A percentile compares a stretch with the other conserved stretches of the same genome.
phyloP scores from a whole-genome alignment of 2,113 vertebrate genomes.

The Alethe castanea region DNA sequence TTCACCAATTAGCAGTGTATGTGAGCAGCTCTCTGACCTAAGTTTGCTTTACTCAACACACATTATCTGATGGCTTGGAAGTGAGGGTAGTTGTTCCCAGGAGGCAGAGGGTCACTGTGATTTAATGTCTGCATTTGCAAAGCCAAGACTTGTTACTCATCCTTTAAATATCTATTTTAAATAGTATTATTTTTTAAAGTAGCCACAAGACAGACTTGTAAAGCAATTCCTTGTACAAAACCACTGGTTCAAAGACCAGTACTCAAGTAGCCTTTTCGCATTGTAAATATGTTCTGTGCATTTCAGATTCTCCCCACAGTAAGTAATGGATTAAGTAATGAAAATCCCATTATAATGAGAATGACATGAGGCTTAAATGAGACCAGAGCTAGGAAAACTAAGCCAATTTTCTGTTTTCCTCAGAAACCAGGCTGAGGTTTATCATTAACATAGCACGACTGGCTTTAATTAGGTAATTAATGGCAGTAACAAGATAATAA shows the following conservation, averaged over 20 bases:
- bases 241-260: background rate
- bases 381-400: background rate
- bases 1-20: background rate
- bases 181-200: background rate
- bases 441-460: background rate
- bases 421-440: background rate
- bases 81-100: background rate
- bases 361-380: slow-evolving; percentile 1
- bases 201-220: background rate
- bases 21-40: slow-evolving; percentile 22
- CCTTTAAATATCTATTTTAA: background rate
- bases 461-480: slow-evolving; percentile 26
- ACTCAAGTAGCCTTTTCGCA: background rate
- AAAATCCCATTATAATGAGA: slow-evolving; percentile 26
- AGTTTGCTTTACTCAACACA: background rate
- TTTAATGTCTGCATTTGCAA: slow-evolving; percentile 51
- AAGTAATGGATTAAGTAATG: slow-evolving; percentile 26
- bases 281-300: background rate
- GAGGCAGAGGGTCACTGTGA: slow-evolving; percentile 31
- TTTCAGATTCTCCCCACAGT: background rate
- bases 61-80: slow-evolving; percentile 8
- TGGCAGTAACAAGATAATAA: background rate
- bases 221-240: background rate
- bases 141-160: slow-evolving; percentile 30
- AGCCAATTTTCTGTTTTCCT: slow-evolving; percentile 6